These are phyloP conservation scores for human DNA, from an alignment of 2,113 vertebrate genomes.

Conservation along the genomic window GRCh38 chr3:934501-935000, in stretches of 20 bases:
- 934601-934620: accelerated
- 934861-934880: background rate
- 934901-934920: background rate
- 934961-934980: background rate
- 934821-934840: background rate
- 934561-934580: background rate
- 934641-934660: background rate
- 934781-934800: background rate
- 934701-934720: background rate
- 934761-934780: background rate
- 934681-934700: background rate
- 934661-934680: background rate
- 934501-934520: background rate
- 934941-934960: background rate
- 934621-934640: background rate
- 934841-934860: background rate
- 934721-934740: background rate
- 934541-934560: background rate
- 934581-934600: background rate
- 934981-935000: background rate
- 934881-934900: background rate
- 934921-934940: background rate
- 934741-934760: background rate
- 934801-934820: too few species aligned
- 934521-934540: background rate